Conservation (phyloP, 2,797 vertebrate genomes). For the Pyrocephalus nanus region DNA sequence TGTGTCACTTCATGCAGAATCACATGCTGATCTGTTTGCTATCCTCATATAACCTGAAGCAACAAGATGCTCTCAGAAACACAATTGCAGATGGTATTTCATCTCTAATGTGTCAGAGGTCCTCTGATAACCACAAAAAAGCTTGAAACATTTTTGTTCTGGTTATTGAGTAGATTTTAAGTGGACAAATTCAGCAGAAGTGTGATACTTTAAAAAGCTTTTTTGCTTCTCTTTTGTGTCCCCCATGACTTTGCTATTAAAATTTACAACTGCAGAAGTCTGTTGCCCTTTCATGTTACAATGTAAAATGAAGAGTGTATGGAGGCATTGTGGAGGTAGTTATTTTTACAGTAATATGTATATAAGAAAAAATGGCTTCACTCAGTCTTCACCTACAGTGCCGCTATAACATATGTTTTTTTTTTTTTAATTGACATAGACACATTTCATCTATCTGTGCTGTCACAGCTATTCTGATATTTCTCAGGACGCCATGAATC, state of each 20-base stretch:
- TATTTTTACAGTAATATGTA: background rate
- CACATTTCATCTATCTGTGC: background rate
- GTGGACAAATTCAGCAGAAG: background rate
- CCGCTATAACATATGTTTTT: no score
- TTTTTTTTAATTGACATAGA: background rate
- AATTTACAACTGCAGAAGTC: constrained; percentile 40
- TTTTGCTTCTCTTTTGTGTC: background rate
- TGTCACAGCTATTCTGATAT: background rate
- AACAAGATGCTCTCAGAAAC: background rate
- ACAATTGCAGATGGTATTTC: background rate
- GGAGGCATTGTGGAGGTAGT: constrained; percentile 5
- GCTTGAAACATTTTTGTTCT: background rate
- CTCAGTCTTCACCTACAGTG: background rate
- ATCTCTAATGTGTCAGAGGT: background rate
- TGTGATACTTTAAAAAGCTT: background rate
- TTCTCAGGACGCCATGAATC: background rate
- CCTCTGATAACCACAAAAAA: background rate
- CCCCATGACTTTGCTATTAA: background rate
- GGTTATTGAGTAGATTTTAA: background rate
- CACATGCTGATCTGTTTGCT: constrained; percentile 1
- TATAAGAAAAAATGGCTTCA: background rate
- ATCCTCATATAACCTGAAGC: constrained; percentile 26
- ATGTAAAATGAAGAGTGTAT: background rate
- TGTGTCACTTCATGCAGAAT: constrained; percentile 23
- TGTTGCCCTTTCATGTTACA: constrained; percentile 18